Evolutionary conservation across 2,888 invertebrate species (phyloP), one percentile per base, ranked within the genome.

Genomic region (Pharmacophagus antenor): DNA sequence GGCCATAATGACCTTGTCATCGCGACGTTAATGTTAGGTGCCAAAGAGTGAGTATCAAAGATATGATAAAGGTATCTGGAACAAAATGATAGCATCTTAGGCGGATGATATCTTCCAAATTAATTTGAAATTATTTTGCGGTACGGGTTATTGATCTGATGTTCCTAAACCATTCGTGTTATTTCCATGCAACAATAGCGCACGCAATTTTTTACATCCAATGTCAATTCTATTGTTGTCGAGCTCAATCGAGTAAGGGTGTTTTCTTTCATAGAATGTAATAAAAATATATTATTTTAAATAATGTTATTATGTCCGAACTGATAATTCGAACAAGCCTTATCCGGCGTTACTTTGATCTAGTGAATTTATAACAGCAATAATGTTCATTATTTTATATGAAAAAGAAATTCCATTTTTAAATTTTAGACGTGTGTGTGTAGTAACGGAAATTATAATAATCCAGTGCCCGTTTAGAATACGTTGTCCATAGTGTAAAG

Each of bases 21-120:
- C 77, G 73, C 73, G 79, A 83, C 76, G 75, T 82, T 75, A 78
- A 71, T 76, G 81, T 86, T 85, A 85, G 87, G 89, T 90, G 90
- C 90, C 90, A 90, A 90, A 90, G 90, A 90, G 80, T 84, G 84
- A 82, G 80, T 87, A 90, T 89, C 89, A 89, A 90, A 89, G 90
- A 86, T 80, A 74, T 70, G 72, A 64, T 67, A 72, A 72, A 65
- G 70, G 77, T 83, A 80, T 85, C 81, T 79, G 82, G 79, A 83
- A 84, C 82, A 76, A 64, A 65, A 84, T 71, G 78, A 79, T 81
- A 77, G 85, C 84, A 84, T 86, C 81, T 81, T 71, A 77, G 74
- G 75, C 76, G 80, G 77, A 76, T 77, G 79, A 77, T 82, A 82
- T 83, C 85, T 88, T 89, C 85, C 85, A 86, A 88, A 88, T 82